Evolutionary conservation across 2,797 vertebrate genomes (phyloP).

Genomic region (Limosa lapponica): DNA sequence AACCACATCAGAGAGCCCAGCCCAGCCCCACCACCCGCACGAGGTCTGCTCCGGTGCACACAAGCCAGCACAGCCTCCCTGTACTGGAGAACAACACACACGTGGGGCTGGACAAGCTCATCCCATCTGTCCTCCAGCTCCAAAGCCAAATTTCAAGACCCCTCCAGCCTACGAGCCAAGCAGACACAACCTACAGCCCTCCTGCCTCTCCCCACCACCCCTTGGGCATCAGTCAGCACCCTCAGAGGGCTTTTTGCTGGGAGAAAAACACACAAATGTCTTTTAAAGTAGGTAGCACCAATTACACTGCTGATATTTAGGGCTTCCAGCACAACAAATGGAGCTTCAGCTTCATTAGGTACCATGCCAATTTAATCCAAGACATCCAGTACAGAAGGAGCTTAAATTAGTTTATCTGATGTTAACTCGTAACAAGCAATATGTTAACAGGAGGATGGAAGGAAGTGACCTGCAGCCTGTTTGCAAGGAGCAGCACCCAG

Average conservation of each 20-base stretch:
- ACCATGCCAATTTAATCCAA: conserved; percentile 57
- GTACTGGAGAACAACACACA: rapidly evolving
- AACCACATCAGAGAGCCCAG: not conserved
- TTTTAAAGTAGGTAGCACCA: not conserved
- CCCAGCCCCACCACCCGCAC: not conserved
- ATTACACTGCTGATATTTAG: conserved; percentile 64
- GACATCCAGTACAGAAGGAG: conserved; percentile 55
- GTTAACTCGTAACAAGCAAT: conserved; percentile 18
- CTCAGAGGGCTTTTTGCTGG: not conserved
- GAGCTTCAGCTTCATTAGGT: conserved; percentile 56
- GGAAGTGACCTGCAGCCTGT: not conserved
- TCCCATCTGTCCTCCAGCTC: not conserved
- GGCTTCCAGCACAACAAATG: conserved; percentile 58
- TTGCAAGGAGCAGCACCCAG: not conserved
- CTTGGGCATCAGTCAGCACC: not conserved
- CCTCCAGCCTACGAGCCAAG: not conserved
- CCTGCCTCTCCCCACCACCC: not conserved
- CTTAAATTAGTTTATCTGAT: conserved; percentile 60
- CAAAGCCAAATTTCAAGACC: not conserved
- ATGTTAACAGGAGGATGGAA: not conserved
- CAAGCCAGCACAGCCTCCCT: not conserved
- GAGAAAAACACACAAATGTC: not conserved
- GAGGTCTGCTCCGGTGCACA: not conserved
- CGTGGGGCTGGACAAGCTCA: rapidly evolving
- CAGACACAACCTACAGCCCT: not conserved